Percentiles rank a stretch among this genome's conserved stretches.
phyloP scores from a whole-genome alignment of 1,140 invertebrate genomes.

The Drosophila mauritiana region DNA sequence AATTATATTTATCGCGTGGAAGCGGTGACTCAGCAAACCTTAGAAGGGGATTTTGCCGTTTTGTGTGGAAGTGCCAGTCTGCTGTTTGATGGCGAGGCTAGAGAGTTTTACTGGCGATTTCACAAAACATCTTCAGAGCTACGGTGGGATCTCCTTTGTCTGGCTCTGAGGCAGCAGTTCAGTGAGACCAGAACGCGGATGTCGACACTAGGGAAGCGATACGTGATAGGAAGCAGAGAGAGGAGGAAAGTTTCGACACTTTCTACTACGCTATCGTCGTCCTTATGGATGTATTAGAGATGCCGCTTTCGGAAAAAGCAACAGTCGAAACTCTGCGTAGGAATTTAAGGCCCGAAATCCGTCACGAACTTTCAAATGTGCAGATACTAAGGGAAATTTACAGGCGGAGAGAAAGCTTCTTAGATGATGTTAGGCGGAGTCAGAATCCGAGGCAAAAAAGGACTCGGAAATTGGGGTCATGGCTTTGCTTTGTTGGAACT shows the following conservation, averaged over 20 bases:
- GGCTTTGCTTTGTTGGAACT: constrained; percentile 28
- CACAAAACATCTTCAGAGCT: too few relatives aligned
- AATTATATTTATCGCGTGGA: too few relatives aligned
- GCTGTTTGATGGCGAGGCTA: too few relatives aligned
- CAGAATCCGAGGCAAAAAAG: not conserved
- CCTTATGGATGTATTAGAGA: too few relatives aligned
- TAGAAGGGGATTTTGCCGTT: too few relatives aligned
- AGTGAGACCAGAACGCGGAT: not conserved
- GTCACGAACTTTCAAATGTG: not conserved
- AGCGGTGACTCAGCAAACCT: too few relatives aligned
- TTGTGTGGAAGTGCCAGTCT: too few relatives aligned
- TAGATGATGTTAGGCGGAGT: not conserved
- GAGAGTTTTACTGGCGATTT: too few relatives aligned
- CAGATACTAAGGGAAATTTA: not conserved
- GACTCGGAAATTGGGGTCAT: not conserved
- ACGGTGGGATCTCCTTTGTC: not conserved
- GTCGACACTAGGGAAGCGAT: not conserved
- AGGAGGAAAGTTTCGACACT: not conserved
- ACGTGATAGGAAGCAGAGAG: not conserved
- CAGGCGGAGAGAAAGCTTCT: not conserved
- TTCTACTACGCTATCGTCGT: not conserved
- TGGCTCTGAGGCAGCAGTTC: not conserved
- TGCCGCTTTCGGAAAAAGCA: not conserved
- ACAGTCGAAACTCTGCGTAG: not conserved
- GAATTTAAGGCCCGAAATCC: not conserved